Evolutionary conservation across 2,113 vertebrate species (phyloP).

Genomic region (Poicephalus meyeri): DNA sequence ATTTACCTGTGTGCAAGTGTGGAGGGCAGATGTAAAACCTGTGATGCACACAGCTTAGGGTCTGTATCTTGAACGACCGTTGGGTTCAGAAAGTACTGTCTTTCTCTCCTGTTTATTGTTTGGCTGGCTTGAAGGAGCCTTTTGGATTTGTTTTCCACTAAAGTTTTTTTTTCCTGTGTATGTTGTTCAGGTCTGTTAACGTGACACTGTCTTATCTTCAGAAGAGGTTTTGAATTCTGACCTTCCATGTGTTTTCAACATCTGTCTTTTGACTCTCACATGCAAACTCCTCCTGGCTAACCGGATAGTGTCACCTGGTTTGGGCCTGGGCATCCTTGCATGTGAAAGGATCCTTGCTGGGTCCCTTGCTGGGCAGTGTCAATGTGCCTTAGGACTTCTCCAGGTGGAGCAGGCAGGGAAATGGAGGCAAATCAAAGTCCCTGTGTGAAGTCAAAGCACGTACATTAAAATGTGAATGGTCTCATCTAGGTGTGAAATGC

Average conservation of each 20-base stretch:
- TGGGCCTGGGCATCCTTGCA: not conserved
- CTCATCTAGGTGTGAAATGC: constrained; percentile 2
- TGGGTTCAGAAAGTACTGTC: not conserved
- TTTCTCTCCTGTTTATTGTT: not conserved
- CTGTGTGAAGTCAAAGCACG: not conserved
- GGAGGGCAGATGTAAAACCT: not conserved
- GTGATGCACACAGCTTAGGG: not conserved
- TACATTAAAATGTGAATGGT: constrained; percentile 28
- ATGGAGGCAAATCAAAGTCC: not conserved
- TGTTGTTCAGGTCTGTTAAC: not conserved
- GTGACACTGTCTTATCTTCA: not conserved
- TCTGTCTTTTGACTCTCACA: not conserved
- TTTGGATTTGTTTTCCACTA: not conserved
- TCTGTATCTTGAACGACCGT: not conserved
- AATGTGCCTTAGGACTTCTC: not conserved
- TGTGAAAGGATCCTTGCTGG: not conserved
- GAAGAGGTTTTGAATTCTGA: not conserved
- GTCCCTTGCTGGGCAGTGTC: not conserved
- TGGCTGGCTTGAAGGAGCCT: not conserved
- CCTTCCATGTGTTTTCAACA: not conserved
- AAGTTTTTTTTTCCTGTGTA: not conserved
- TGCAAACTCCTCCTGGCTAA: not conserved
- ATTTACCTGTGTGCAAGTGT: not conserved
- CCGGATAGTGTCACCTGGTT: not conserved
- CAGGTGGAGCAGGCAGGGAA: not conserved